Evolutionary conservation across 2,888 invertebrate species (phyloP).

Genomic region (Tiphia femorata): DNA sequence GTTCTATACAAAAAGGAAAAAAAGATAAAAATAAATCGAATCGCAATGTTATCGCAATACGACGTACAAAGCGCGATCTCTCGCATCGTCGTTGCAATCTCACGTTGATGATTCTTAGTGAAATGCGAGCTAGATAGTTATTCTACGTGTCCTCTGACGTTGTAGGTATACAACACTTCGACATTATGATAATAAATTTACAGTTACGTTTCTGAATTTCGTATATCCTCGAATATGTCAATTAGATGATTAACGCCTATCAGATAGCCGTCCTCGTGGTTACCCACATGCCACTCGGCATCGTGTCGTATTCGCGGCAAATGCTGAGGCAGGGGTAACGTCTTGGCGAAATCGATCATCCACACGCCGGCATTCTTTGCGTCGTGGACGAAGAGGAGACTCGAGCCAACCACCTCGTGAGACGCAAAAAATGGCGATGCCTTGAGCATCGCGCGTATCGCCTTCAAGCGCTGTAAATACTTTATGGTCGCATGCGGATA

Average conservation of each 20-base stretch:
- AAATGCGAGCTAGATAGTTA: too few species aligned
- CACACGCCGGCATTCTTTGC: constrained; percentile 89
- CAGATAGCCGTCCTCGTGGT: constrained; percentile 96
- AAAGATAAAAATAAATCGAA: not conserved
- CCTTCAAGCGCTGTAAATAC: constrained; percentile 87
- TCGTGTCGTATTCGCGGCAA: constrained; percentile 80
- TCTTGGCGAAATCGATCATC: constrained; percentile 99
- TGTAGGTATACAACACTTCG: too few species aligned
- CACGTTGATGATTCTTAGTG: too few species aligned
- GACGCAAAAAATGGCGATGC: constrained; percentile 90
- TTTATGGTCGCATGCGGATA: constrained; percentile 83
- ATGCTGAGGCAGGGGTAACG: constrained; percentile 83
- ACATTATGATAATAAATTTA: not conserved
- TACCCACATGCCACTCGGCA: constrained; percentile 92
- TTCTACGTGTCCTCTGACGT: too few species aligned
- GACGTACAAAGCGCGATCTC: not conserved
- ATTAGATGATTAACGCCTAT: constrained; percentile 93
- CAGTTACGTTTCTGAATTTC: constrained; percentile 42
- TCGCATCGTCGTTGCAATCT: too few species aligned
- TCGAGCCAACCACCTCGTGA: constrained; percentile 96
- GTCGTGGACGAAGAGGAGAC: constrained; percentile 95
- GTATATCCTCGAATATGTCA: constrained; percentile 81
- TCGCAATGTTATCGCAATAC: not conserved
- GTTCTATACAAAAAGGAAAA: too few species aligned
- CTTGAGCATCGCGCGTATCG: constrained; percentile 85